Percentiles rank a stretch among this genome's conserved stretches.
These are phyloP conservation scores for Sarotherodon lohbergeri DNA, from an alignment of 2,113 vertebrate species.

Conservation along the genomic window DNA sequence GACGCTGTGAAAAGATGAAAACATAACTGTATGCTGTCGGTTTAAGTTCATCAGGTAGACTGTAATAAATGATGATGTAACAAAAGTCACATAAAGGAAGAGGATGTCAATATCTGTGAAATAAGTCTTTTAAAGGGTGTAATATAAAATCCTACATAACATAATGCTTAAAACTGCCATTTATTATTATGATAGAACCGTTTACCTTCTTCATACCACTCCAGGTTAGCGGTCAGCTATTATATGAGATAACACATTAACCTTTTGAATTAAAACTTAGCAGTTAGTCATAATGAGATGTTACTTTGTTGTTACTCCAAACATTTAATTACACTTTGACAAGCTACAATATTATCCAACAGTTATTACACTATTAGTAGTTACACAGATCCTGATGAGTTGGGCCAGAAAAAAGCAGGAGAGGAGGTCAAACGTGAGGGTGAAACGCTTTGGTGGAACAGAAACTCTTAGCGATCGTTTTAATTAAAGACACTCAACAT, in stretches of 20 bases:
- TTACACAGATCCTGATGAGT: neutral
- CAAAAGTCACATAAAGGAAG: neutral
- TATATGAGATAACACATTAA: neutral
- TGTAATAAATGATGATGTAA: neutral
- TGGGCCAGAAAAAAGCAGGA: neutral
- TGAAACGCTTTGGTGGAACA: neutral
- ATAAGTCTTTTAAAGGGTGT: neutral
- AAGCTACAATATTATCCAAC: neutral
- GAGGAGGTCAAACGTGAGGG: neutral
- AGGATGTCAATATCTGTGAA: neutral
- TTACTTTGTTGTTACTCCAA: neutral
- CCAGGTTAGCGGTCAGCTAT: neutral
- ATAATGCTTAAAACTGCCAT: neutral
- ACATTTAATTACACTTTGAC: neutral
- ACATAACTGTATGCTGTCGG: neutral
- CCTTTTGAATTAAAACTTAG: neutral
- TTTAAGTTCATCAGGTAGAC: neutral
- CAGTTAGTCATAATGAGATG: neutral
- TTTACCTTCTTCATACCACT: neutral
- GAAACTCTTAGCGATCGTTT: neutral
- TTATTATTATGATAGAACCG: neutral
- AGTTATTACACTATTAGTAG: slow-evolving; percentile 1
- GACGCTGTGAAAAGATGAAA: neutral
- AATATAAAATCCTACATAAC: neutral
- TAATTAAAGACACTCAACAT: neutral